These are phyloP conservation scores for Coregonus sp. DNA, from an alignment of 2,797 vertebrate genomes.

Conservation along the genomic window DNA sequence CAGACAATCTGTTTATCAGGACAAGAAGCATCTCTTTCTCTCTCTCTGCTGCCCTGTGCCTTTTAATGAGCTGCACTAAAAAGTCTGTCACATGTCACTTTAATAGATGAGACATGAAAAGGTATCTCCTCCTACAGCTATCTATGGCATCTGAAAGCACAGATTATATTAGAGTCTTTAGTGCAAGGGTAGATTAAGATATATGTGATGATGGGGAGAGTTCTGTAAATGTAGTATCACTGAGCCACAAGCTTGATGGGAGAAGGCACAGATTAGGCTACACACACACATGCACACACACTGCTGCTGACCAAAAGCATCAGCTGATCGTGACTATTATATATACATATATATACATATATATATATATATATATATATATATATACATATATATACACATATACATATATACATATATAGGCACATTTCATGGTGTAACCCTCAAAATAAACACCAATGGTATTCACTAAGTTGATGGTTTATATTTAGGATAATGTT, in stretches of 20 bases:
- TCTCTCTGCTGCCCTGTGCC: conserved; percentile 5
- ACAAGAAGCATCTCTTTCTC: conserved; percentile 49
- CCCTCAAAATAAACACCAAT: too few relatives aligned
- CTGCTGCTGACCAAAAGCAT: background rate
- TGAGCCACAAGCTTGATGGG: background rate
- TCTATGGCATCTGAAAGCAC: background rate
- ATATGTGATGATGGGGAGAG: conserved; percentile 5
- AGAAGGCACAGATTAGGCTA: background rate
- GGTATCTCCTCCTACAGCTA: background rate
- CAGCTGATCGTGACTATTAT: background rate
- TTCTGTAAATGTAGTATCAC: conserved; percentile 1
- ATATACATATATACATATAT: too few relatives aligned
- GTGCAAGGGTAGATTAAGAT: conserved; percentile 1
- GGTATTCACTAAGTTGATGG: too few relatives aligned
- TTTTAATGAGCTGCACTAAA: conserved; percentile 20
- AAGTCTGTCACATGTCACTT: conserved; percentile 7
- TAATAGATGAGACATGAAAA: background rate
- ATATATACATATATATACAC: too few relatives aligned
- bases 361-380: too few relatives aligned
- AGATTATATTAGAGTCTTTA: background rate
- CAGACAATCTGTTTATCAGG: conserved; percentile 28
- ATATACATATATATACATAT: too few relatives aligned
- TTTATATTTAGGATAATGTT: too few relatives aligned
- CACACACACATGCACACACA: background rate
- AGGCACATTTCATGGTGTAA: too few relatives aligned